Base-by-base conservation (phyloP, 2,113 vertebrate species). In the Vicugna pacos region DNA sequence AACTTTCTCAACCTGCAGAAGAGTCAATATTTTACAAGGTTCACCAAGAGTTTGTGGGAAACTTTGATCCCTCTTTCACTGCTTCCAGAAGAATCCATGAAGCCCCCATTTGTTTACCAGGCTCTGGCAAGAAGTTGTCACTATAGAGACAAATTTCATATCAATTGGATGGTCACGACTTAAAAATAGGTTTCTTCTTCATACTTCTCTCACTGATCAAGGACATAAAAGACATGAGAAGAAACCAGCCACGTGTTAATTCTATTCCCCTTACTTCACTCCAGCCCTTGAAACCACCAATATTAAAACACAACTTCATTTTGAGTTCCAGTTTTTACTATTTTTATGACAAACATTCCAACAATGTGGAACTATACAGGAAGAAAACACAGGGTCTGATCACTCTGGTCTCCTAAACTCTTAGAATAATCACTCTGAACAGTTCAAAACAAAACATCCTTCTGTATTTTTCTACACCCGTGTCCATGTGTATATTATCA, bases 41-140 rank as follows among this genome's bases (percentile, higher is more conserved):
- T 99, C 99, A 98, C 96, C 62, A 77, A 83, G 89, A 98, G 98
- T 99, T 98, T 99, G 98, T 97, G 98, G 93, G 97, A 98, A 98
- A 98, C 93, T 91, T 93, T 89, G 0, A 97, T 97, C 80, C 82
- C 10, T 92, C 91, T 10, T 72, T 91, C 48, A 90, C 91, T 93
- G 58, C 92, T 95, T 97, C 93, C 92, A 95, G 93, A 93, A 93
- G 67, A 88, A 35, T 95, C 95, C 58, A 85, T 26, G 73, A 93
- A 94, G 38, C 14, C 83, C 35, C 64, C 72, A 48, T 97, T 91
- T 64, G 2, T 92, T 81, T 84, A 52, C 24, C 17, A 64, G 48
- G 24, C 5, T 54, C 76, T 72, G 84, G 15, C 54, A 92, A 28
- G 52, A 60, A 82, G n/a, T 95, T 69, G 72, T 95, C 85, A 93